A percentile compares a stretch with the other conserved stretches of the same genome.
Evolutionary conservation across 2,888 invertebrate species (phyloP).

Genomic region (Nasonia oneida): DNA sequence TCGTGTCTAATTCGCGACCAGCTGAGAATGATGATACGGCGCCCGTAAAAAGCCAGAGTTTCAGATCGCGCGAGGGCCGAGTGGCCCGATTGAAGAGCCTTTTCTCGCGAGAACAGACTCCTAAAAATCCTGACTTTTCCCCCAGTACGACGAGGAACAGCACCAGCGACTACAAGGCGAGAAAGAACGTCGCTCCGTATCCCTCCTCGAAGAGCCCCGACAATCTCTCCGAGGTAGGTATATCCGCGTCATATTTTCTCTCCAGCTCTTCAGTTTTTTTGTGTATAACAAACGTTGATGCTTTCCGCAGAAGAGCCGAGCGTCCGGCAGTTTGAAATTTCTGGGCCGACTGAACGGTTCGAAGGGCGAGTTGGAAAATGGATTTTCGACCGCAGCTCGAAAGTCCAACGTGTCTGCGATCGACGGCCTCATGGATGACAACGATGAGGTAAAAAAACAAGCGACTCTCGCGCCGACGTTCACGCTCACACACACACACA

Average conservation of each 20-base stretch:
- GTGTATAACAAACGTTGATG: not conserved
- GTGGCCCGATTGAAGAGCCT: not conserved
- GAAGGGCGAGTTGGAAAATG: conserved; percentile 56
- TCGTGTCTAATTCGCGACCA: conserved; percentile 35
- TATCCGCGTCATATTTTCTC: not conserved
- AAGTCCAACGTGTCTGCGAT: conserved; percentile 63
- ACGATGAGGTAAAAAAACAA: conserved; percentile 37
- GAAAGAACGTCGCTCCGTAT: conserved; percentile 22
- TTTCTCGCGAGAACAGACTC: not conserved
- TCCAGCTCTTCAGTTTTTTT: too few species aligned
- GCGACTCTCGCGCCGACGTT: conserved; percentile 13
- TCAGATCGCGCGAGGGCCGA: not conserved
- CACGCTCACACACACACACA: not conserved
- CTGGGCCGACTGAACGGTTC: conserved; percentile 29
- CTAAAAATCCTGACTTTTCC: conserved; percentile 42
- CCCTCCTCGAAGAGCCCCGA: conserved; percentile 40
- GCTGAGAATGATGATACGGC: not conserved
- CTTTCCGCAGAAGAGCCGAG: not conserved
- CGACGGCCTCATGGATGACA: conserved; percentile 47
- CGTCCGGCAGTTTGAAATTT: conserved; percentile 19
- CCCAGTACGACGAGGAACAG: conserved; percentile 24
- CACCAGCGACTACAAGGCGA: not conserved
- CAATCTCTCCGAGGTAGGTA: conserved; percentile 32
- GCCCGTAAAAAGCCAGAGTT: conserved; percentile 50
- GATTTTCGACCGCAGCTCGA: conserved; percentile 66